phyloP scores from a whole-genome alignment of 2,797 vertebrate species.

The Gobio occitaniae region DNA sequence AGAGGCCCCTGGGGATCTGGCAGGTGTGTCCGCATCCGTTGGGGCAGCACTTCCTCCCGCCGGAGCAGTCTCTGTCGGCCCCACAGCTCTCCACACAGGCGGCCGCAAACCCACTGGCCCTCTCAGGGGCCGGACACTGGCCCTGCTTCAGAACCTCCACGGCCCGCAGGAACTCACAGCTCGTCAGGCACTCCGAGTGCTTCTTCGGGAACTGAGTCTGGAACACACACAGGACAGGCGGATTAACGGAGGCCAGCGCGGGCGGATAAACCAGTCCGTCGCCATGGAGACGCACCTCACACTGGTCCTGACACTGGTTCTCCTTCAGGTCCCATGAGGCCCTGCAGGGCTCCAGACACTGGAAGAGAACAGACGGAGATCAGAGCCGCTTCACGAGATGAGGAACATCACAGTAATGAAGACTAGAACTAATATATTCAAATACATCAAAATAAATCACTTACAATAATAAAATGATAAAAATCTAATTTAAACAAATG shows the following conservation, averaged over 20 bases:
- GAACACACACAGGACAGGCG: not conserved
- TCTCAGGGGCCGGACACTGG: constrained; percentile 90
- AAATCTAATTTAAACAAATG: not conserved
- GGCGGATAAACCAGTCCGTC: constrained; percentile 35
- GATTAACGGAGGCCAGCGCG: constrained; percentile 10
- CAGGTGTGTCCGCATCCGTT: constrained; percentile 97
- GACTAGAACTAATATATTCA: too few species aligned
- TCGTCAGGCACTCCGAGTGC: constrained; percentile 94
- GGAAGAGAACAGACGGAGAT: constrained; percentile 60
- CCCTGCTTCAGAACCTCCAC: constrained; percentile 91
- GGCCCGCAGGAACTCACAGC: constrained; percentile 96
- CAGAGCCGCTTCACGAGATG: too few species aligned
- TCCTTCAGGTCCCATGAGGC: constrained; percentile 91
- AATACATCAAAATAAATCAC: not conserved
- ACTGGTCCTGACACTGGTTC: constrained; percentile 94
- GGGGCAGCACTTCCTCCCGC: constrained; percentile 92
- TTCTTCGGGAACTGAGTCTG: constrained; percentile 95
- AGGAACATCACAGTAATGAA: too few species aligned
- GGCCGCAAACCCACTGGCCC: constrained; percentile 93
- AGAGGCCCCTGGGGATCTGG: constrained; percentile 91
- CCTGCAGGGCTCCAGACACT: constrained; percentile 98
- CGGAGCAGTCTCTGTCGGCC: constrained; percentile 87
- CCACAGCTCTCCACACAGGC: constrained; percentile 97
- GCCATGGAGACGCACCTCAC: constrained; percentile 82
- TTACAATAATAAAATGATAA: not conserved